phyloP scores from a whole-genome alignment of 2,113 vertebrate species.

The Oriolus oriolus region DNA sequence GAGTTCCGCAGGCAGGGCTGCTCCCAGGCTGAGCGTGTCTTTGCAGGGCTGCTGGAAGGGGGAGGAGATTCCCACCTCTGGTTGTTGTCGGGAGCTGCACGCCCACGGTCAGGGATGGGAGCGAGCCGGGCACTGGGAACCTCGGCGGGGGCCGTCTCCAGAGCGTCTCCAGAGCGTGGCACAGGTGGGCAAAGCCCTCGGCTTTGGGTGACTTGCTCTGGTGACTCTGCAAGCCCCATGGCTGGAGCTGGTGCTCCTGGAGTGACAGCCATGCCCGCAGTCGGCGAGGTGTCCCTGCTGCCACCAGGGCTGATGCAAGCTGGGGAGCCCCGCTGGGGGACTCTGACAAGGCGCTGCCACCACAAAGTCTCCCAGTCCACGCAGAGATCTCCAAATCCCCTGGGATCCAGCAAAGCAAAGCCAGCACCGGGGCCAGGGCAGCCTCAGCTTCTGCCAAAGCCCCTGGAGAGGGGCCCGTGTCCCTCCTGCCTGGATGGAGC shows the following conservation, averaged over 20 bases:
- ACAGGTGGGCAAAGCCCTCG: not conserved
- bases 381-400: not conserved
- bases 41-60: not conserved
- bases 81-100: not conserved
- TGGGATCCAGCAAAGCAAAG: not conserved
- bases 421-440: not conserved
- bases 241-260: not conserved
- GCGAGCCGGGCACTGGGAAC: not conserved
- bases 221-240: fast-evolving
- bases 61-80: not conserved
- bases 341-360: not conserved
- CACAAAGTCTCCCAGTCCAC: not conserved
- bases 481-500: not conserved
- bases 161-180: fast-evolving
- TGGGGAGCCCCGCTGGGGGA: not conserved
- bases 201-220: not conserved
- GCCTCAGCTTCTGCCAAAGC: not conserved
- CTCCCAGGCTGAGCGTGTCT: fast-evolving
- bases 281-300: not conserved
- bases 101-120: fast-evolving
- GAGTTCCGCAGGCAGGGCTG: fast-evolving
- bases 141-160: not conserved
- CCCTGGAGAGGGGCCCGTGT: fast-evolving
- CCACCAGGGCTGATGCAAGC: not conserved
- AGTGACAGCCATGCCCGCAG: not conserved